phyloP scores from a whole-genome alignment of 2,888 invertebrate species.

The Athetis lepigone region DNA sequence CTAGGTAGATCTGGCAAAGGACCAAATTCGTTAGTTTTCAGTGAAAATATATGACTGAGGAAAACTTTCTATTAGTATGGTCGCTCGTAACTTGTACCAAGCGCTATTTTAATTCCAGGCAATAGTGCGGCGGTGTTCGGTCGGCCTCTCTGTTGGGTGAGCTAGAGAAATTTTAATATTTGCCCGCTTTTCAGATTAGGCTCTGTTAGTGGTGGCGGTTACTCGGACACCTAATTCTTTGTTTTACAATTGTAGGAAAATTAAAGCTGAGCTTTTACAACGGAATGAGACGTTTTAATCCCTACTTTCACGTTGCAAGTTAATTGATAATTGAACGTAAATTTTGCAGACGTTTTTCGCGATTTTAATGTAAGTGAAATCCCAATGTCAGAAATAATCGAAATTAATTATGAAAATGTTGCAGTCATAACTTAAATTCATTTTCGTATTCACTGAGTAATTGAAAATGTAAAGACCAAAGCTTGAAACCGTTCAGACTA shows the following conservation, averaged over 20 bases:
- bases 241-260: constrained; percentile 23
- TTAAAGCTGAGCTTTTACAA: constrained; percentile 6
- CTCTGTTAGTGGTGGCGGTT: constrained; percentile 49
- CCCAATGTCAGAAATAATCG: constrained; percentile 5
- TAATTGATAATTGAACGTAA: not conserved
- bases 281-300: constrained; percentile 5
- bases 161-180: constrained; percentile 65
- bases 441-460: not conserved
- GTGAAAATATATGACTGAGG: constrained; percentile 26
- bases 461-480: not conserved
- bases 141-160: constrained; percentile 39
- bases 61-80: constrained; percentile 4
- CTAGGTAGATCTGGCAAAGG: constrained; percentile 51
- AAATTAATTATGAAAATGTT: not conserved
- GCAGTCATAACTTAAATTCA: not conserved
- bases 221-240: constrained; percentile 33
- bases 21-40: constrained; percentile 39
- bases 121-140: constrained; percentile 52
- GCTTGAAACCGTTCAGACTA: not conserved
- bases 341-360: not conserved
- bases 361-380: not conserved
- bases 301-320: not conserved
- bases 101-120: constrained; percentile 54
- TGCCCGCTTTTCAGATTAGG: constrained; percentile 57
- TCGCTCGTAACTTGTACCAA: constrained; percentile 43